Evolutionary conservation across 2,113 vertebrate species (phyloP), one percentile per base, ranked within the genome.

Genomic region (Cololabis saira): DNA sequence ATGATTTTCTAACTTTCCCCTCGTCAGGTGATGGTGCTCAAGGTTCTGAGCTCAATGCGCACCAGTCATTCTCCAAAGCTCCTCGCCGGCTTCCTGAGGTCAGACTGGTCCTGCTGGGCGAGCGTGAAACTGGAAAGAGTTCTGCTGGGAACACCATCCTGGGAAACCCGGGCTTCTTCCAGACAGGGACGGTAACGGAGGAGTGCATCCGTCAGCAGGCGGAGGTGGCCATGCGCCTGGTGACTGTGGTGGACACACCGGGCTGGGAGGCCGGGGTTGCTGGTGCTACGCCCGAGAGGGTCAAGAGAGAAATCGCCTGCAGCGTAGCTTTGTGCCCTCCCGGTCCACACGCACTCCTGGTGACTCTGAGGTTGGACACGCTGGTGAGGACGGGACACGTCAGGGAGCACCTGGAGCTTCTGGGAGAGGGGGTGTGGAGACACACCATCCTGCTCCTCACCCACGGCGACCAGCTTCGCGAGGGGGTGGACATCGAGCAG

Each of bases 121-220:
- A 93, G 80, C 84, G 92, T 1, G 92, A 93, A 72, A 92, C 91
- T 1, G 92, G 92, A 16, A 93, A 93, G 82, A 93, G 91, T 27
- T 88, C 87, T 3, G 89, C 90, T 0, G 92, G 87, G 12, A 92
- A 92, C 8, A 42, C 86, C 41, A 87, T 93, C 58, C 84, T 93
- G 3, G 81, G 86, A 12, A 57, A 77, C 4, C 6, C 1, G 0
- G 45, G 1, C 17, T 42, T 86, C 67, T 93, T 93, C 61, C 59
- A 72, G 17, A 51, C 75, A 0, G 85, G 82, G 3, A 43, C 15
- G 0, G 92, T 85, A 2, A 92, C 92, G 0, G 92, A 92, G 73
- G 92, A 93, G 80, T 91, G 92, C 53, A 22, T 24, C 18, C 78
- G 90, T 17, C 77, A 79, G 17, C 91, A 92, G 37, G 88, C 85